Evolutionary conservation across 2,888 invertebrate genomes (phyloP).

Genomic region (Drosophila longiperda): DNA sequence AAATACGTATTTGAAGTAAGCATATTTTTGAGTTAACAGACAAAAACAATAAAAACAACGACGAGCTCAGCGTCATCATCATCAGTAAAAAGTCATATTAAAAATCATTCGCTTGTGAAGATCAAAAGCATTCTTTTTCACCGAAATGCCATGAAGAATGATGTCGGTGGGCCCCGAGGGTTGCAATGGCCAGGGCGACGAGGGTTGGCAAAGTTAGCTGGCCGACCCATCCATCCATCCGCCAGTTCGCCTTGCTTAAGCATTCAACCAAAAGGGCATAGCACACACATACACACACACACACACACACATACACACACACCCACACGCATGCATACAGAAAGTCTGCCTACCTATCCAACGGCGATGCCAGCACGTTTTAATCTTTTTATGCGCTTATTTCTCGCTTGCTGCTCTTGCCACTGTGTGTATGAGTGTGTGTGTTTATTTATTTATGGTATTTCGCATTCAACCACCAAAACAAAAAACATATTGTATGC

Average conservation of each 20-base stretch:
- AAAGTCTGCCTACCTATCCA: constrained; percentile 66
- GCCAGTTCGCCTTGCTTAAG: constrained; percentile 53
- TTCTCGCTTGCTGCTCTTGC: constrained; percentile 25
- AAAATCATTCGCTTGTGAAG: constrained; percentile 84
- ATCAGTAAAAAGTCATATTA: constrained; percentile 80
- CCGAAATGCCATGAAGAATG: constrained; percentile 78
- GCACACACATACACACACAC: constrained; percentile 43
- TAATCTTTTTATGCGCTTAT: constrained; percentile 66
- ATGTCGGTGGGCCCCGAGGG: constrained; percentile 43
- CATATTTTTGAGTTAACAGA: constrained; percentile 35
- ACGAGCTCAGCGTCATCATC: constrained; percentile 41
- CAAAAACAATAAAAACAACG: constrained; percentile 13
- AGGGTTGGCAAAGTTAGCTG: constrained; percentile 59
- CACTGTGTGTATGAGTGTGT: constrained; percentile 9
- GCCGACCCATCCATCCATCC: constrained; percentile 32
- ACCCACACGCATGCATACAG: constrained; percentile 5
- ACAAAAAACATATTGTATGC: constrained; percentile 55
- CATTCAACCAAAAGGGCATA: constrained; percentile 75
- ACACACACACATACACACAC: constrained; percentile 32
- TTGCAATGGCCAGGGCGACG: constrained; percentile 24
- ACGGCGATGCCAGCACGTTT: constrained; percentile 58
- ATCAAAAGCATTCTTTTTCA: constrained; percentile 84
- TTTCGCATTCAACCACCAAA: constrained; percentile 80
- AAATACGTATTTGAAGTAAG: constrained; percentile 27
- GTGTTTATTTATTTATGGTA: constrained; percentile 78